Conservation (phyloP, 2,888 invertebrate genomes). For the Dasypogon diadema region DNA sequence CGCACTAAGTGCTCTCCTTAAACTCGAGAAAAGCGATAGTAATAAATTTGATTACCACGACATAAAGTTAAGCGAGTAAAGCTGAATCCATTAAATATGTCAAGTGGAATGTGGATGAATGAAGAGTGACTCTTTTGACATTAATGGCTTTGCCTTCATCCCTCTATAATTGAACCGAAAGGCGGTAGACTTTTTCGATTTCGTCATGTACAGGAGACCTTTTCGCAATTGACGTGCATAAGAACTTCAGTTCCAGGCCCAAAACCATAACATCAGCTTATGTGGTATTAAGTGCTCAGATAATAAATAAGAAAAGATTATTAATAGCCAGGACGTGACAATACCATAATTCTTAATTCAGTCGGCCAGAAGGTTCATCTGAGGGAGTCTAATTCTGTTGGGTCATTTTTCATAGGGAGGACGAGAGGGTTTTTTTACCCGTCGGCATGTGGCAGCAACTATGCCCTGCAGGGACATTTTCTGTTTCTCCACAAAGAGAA, state of each 20-base stretch:
- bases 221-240: background rate
- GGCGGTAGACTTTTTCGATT: background rate
- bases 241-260: background rate
- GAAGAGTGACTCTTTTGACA: background rate
- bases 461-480: background rate
- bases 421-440: slow-evolving; percentile 2
- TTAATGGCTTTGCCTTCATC: background rate
- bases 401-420: slow-evolving; percentile 7
- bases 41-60: background rate
- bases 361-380: background rate
- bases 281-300: background rate
- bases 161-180: background rate
- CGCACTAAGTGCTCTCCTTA: background rate
- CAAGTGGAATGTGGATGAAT: background rate
- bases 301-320: slow-evolving; percentile 10
- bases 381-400: background rate
- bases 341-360: slow-evolving; percentile 33
- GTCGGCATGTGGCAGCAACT: slow-evolving; percentile 17
- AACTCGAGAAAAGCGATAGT: background rate
- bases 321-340: slow-evolving; percentile 42
- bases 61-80: background rate
- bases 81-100: background rate
- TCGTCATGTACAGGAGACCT: background rate
- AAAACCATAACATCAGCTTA: background rate
- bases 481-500: background rate